Evolutionary conservation across 2,113 vertebrate species (phyloP).

Genomic region (Coryphaenoides rupestris): DNA sequence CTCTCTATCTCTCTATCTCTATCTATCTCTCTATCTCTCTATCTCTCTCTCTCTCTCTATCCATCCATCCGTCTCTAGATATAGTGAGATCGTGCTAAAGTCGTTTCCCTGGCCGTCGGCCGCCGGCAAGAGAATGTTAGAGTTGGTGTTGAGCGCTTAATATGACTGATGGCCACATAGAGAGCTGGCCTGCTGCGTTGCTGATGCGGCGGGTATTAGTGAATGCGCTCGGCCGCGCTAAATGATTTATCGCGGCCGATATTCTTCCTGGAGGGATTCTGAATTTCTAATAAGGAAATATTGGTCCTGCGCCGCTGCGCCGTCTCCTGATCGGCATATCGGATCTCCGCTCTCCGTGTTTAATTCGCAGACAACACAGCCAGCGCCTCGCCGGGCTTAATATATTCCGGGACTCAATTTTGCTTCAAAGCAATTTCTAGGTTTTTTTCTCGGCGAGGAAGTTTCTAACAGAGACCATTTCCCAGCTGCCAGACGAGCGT

Average conservation of each 20-base stretch:
- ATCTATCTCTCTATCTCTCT: background rate
- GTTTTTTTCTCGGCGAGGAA: constrained; percentile 36
- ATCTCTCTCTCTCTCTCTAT: background rate
- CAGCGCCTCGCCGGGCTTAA: constrained; percentile 51
- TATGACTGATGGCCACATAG: constrained; percentile 73
- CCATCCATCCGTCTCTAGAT: background rate
- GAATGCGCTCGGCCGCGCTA: constrained; percentile 49
- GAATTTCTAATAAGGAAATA: constrained; percentile 70
- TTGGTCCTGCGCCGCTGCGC: constrained; percentile 54
- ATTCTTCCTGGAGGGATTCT: constrained; percentile 62
- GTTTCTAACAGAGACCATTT: constrained; percentile 35
- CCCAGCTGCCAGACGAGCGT: constrained; percentile 44
- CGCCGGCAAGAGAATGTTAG: constrained; percentile 54
- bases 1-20: background rate
- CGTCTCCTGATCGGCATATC: constrained; percentile 48
- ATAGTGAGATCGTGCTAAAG: background rate
- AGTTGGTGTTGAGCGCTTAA: constrained; percentile 70
- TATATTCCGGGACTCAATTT: constrained; percentile 56
- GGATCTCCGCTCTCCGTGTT: constrained; percentile 38
- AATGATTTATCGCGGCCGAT: constrained; percentile 71
- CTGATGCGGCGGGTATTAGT: constrained; percentile 67
- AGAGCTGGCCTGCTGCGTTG: constrained; percentile 56
- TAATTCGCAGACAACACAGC: constrained; percentile 28
- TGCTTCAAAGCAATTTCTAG: constrained; percentile 53
- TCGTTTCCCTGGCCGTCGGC: constrained; percentile 1